Conservation (phyloP, 2,113 vertebrate genomes). For the Gambusia holbrooki region DNA sequence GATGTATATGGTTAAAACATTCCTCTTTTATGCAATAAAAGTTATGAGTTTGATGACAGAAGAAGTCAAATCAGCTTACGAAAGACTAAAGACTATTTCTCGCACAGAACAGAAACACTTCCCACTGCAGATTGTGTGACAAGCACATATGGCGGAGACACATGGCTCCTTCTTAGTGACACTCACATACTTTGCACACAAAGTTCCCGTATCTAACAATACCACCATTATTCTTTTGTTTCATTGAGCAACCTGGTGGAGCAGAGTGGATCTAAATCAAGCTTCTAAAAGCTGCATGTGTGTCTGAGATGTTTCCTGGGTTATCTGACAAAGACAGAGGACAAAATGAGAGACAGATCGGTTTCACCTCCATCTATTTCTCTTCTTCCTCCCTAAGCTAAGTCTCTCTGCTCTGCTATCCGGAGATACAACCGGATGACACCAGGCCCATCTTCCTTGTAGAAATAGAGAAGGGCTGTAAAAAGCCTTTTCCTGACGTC, state of each 20-base stretch:
- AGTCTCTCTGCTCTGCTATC: slow-evolving; percentile 33
- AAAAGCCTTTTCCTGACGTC: slow-evolving; percentile 71
- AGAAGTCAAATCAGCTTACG: slow-evolving; percentile 34
- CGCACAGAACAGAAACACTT: slow-evolving; percentile 35
- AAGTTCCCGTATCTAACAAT: slow-evolving; percentile 63
- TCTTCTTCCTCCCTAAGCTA: slow-evolving; percentile 48
- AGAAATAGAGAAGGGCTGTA: slow-evolving; percentile 66
- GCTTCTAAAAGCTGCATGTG: slow-evolving; percentile 63
- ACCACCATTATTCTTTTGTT: slow-evolving; percentile 63
- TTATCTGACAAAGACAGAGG: slow-evolving; percentile 77
- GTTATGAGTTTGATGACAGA: slow-evolving; percentile 23
- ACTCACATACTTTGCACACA: slow-evolving; percentile 47
- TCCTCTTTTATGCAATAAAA: slow-evolving; percentile 27
- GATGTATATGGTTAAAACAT: background rate
- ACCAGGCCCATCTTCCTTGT: slow-evolving; percentile 49
- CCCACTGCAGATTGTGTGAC: slow-evolving; percentile 51
- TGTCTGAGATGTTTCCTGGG: slow-evolving; percentile 73
- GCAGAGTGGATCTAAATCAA: slow-evolving; percentile 69
- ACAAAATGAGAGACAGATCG: slow-evolving; percentile 71
- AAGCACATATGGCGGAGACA: slow-evolving; percentile 38
- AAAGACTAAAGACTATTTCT: slow-evolving; percentile 31
- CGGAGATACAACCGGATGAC: slow-evolving; percentile 64
- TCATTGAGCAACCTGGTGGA: slow-evolving; percentile 55
- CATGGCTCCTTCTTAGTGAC: slow-evolving; percentile 37
- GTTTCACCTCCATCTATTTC: slow-evolving; percentile 64